Evolutionary conservation across 1,140 invertebrate species (phyloP).

Genomic region (Drosophila orena): DNA sequence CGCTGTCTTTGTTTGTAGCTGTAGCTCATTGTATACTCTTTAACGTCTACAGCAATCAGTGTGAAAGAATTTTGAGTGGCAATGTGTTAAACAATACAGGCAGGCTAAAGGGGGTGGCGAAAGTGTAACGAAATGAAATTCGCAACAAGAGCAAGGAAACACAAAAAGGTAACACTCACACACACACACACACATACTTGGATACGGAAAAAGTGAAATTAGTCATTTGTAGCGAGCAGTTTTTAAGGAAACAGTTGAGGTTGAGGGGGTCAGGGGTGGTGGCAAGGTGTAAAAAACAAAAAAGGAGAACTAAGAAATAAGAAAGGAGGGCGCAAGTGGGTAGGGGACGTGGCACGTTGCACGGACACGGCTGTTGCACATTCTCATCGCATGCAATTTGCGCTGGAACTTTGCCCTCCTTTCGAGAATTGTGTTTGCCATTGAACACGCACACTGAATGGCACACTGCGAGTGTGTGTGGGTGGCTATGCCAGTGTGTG

Average conservation of each 20-base stretch:
- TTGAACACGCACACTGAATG: constrained; percentile 74
- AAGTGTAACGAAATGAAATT: constrained; percentile 57
- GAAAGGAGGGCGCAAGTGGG: constrained; percentile 5
- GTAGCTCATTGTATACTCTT: background rate
- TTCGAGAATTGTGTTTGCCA: constrained; percentile 71
- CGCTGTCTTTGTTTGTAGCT: background rate
- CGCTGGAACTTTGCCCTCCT: constrained; percentile 46
- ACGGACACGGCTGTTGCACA: constrained; percentile 73
- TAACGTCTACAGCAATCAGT: constrained; percentile 49
- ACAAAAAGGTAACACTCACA: constrained; percentile 28
- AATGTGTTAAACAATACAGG: constrained; percentile 57
- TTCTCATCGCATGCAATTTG: constrained; percentile 73
- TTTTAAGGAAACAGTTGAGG: constrained; percentile 7
- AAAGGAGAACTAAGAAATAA: background rate
- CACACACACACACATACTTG: constrained; percentile 5
- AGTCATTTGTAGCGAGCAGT: constrained; percentile 68
- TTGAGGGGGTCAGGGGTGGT: no score
- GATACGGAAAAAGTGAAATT: constrained; percentile 64
- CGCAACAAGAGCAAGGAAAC: constrained; percentile 37
- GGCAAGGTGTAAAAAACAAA: constrained; percentile 6
- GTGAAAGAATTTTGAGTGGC: constrained; percentile 60
- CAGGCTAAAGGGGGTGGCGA: constrained; percentile 18
- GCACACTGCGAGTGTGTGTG: constrained; percentile 12
- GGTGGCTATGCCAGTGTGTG: background rate
- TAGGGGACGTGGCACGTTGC: constrained; percentile 26